phyloP scores from a whole-genome alignment of 2,888 invertebrate species.

The Spodoptera exigua region DNA sequence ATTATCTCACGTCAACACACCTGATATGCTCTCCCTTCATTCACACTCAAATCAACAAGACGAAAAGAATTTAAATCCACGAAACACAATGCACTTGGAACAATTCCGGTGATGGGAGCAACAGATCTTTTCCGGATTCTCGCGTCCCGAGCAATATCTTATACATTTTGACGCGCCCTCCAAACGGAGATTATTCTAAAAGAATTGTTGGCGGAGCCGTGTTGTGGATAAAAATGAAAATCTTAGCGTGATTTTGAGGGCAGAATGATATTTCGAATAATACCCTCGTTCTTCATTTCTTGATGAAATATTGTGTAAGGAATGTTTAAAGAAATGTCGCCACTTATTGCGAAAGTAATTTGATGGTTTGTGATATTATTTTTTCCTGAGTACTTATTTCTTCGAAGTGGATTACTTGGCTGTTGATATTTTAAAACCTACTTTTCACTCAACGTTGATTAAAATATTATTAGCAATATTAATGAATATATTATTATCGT shows the following conservation, averaged over 20 bases:
- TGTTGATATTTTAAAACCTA: conserved; percentile 11
- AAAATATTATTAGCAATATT: no score
- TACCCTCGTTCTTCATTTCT: conserved; percentile 52
- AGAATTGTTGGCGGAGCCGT: conserved; percentile 54
- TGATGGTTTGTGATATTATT: conserved; percentile 39
- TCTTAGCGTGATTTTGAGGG: conserved; percentile 52
- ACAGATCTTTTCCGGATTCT: conserved; percentile 61
- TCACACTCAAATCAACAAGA: conserved; percentile 42
- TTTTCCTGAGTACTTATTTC: conserved; percentile 23
- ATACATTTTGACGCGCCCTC: conserved; percentile 64
- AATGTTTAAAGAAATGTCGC: conserved; percentile 52
- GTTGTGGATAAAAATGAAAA: conserved; percentile 57
- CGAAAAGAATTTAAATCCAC: conserved; percentile 55
- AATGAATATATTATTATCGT: no score
- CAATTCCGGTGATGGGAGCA: conserved; percentile 65
- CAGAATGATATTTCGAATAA: conserved; percentile 57
- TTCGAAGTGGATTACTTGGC: conserved; percentile 13
- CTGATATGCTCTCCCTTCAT: conserved; percentile 25
- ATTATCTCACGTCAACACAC: conserved; percentile 16
- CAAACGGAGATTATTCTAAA: conserved; percentile 64
- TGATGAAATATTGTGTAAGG: conserved; percentile 55
- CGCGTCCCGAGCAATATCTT: conserved; percentile 61
- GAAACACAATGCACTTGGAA: conserved; percentile 58
- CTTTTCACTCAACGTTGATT: not conserved
- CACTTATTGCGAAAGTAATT: conserved; percentile 53